These are phyloP conservation scores for Lasiurus cinereus DNA, from an alignment of 2,113 vertebrate species.

Conservation along the genomic window DNA sequence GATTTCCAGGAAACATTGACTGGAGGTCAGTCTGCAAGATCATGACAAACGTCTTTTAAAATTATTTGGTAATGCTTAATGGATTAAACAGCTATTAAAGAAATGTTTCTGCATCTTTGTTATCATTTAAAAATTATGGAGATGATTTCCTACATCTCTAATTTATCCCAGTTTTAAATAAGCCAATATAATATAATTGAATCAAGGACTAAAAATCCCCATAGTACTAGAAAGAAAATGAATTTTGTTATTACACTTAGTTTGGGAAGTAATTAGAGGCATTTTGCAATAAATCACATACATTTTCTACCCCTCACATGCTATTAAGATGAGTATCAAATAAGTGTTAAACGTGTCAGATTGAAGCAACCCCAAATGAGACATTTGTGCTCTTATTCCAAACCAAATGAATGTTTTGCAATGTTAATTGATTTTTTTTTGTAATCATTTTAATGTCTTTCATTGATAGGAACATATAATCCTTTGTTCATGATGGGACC, in stretches of 20 bases:
- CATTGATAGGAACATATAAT: constrained; percentile 43
- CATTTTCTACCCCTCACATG: background rate
- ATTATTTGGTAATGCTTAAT: constrained; percentile 3
- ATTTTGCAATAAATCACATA: background rate
- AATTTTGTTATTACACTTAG: background rate
- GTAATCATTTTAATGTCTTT: constrained; percentile 55
- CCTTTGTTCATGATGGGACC: background rate
- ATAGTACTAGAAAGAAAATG: constrained; percentile 10
- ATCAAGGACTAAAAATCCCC: background rate
- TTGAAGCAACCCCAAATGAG: background rate
- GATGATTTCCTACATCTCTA: background rate
- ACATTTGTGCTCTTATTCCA: background rate
- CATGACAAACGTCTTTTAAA: background rate
- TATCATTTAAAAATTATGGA: constrained; percentile 46
- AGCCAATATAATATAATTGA: background rate
- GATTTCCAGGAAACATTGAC: constrained; percentile 24
- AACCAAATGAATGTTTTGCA: constrained; percentile 49
- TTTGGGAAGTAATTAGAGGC: background rate
- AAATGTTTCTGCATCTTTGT: background rate
- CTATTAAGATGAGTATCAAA: constrained; percentile 35
- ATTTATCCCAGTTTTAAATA: background rate
- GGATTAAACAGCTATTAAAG: background rate
- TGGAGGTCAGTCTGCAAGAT: background rate
- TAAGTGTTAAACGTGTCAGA: constrained; percentile 14
- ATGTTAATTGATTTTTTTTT: background rate